These are phyloP conservation scores for Pseudochaenichthys georgianus DNA, from an alignment of 2,797 vertebrate species.

Conservation along the genomic window DNA sequence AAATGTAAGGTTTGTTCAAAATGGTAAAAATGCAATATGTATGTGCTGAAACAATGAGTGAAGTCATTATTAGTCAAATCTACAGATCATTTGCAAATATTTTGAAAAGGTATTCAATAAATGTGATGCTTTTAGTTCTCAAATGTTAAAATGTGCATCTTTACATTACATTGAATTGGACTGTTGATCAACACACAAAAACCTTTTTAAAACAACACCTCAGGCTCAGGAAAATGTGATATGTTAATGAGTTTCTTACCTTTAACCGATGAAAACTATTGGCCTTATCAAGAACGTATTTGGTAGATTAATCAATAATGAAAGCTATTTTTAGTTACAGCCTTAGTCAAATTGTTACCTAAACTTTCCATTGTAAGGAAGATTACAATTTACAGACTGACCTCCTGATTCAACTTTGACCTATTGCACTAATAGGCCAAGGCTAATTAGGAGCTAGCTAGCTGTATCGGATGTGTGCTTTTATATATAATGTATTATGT, in stretches of 20 bases:
- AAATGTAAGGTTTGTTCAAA: too few relatives aligned
- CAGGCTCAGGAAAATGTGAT: too few relatives aligned
- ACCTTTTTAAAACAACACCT: neutral
- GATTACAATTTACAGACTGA: neutral
- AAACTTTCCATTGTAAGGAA: neutral
- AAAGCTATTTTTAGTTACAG: neutral
- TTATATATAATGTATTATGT: too few relatives aligned
- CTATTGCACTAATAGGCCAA: too few relatives aligned
- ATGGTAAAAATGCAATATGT: too few relatives aligned
- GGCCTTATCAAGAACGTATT: too few relatives aligned
- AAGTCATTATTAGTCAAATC: too few relatives aligned
- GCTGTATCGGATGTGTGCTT: too few relatives aligned
- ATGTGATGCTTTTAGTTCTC: neutral
- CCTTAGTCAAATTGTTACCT: neutral
- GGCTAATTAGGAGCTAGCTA: neutral
- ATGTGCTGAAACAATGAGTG: too few relatives aligned
- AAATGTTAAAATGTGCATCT: neutral
- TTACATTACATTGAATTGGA: neutral
- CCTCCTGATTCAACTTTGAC: neutral
- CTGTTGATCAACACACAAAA: neutral
- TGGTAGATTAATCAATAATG: neutral
- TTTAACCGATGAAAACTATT: neutral
- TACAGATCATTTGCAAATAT: neutral
- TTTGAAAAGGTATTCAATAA: neutral
- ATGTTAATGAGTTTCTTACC: neutral